Base-by-base conservation (phyloP, 2,113 vertebrate species). In the Muntiacus reevesi region DNA sequence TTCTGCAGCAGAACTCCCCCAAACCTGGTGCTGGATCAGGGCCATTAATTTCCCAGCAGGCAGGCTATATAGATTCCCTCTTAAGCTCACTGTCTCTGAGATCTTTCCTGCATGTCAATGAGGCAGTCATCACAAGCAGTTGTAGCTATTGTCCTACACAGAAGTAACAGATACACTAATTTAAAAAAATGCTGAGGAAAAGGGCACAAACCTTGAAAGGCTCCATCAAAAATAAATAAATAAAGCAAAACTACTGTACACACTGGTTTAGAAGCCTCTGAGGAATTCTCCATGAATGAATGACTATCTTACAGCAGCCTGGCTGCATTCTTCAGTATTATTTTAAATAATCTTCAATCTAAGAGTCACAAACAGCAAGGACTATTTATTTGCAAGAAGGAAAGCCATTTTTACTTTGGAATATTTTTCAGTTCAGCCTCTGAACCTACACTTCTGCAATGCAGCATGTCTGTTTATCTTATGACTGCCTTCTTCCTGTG, bases 81-180 rank as follows among this genome's bases (percentile, higher is more conserved):
- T 96, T 87, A 94, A 91, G 30, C 25, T 87, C 81, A 82, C 1
- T 57, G 50, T 92, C 79, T 95, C 54, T 94, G 64, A 81, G 57
- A 87, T 89, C 47, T 14, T 98, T 97, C 93, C 93, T 95, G 97
- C 95, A 98, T 98, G 87, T 96, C 97, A 98, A 98, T 98, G 97
- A 98, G 97, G 85, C 74, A 96, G 78, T 74, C 81, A 78, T 96
- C 25, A 59, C 93, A 96, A 98, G 86, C 50, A 96, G 88, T 97
- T 98, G 95, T 97, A 95, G 95, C 85, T 94, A 97, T 74, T 97
- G 95, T 96, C 97, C 81, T 86, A 96, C 93, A 85, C n/a, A 50
- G 94, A 97, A 84, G 97, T 98, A 98, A 98, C 88, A 97, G 33
- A 97, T 97, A 98, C 87, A 74, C 98, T 98, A 98, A 98, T 96